A percentile compares a stretch with the other conserved stretches of the same genome.
phyloP scores from a whole-genome alignment of 2,888 invertebrate genomes.

The Patella pellucida region DNA sequence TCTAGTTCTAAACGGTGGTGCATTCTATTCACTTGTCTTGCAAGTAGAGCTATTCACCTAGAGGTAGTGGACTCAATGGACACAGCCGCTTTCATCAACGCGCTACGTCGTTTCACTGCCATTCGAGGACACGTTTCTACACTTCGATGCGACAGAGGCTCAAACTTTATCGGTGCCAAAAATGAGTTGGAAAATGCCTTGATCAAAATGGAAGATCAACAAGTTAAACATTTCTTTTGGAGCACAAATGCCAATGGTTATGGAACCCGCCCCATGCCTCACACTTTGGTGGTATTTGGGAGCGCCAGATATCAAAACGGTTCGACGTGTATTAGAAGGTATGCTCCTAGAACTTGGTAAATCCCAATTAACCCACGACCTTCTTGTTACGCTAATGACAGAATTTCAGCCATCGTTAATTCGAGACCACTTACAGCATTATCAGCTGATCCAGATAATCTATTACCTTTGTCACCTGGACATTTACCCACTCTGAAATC shows the following conservation, averaged over 20 bases:
- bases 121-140: conserved; percentile 7
- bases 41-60: conserved; percentile 14
- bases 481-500: conserved; percentile 24
- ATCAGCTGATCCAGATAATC: conserved; percentile 23
- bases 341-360: conserved; percentile 9
- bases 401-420: no score
- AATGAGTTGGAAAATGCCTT: neutral
- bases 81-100: conserved; percentile 18
- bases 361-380: neutral
- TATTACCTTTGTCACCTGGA: conserved; percentile 16
- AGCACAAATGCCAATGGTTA: neutral
- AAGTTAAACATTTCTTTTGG: neutral
- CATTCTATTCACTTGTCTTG: conserved; percentile 17
- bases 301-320: neutral
- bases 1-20: conserved; percentile 14
- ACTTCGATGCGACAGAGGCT: conserved; percentile 10
- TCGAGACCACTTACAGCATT: neutral
- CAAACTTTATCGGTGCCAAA: conserved; percentile 20
- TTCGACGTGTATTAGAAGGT: neutral
- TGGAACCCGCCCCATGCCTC: neutral
- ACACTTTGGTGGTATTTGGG: neutral
- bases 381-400: neutral
- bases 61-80: conserved; percentile 17
- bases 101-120: conserved; percentile 14
- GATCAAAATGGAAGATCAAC: neutral